Conservation (phyloP, 2,113 vertebrate genomes). For the Oxyura jamaicensis region DNA sequence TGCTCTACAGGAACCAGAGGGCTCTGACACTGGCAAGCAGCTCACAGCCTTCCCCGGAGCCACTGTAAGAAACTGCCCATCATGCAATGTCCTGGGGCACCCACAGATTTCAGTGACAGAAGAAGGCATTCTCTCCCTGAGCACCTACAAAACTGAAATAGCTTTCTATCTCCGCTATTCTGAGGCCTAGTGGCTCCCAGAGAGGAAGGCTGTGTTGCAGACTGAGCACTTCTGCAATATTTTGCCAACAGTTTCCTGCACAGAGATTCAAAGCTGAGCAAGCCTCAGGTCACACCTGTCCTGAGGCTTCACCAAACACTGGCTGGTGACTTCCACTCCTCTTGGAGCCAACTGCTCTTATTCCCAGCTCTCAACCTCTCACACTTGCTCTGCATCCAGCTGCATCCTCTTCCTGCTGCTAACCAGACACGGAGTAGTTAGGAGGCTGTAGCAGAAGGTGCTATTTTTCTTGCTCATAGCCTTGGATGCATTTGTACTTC, state of each 20-base stretch:
- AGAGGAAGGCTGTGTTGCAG: background rate
- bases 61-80: background rate
- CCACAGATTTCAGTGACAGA: background rate
- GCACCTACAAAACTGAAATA: background rate
- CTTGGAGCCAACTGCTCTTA: background rate
- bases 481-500: background rate
- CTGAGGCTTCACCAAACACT: background rate
- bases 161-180: background rate
- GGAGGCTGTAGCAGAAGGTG: background rate
- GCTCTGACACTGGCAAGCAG: background rate
- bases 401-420: background rate
- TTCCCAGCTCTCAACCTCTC: background rate
- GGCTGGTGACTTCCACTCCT: background rate
- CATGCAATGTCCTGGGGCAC: background rate
- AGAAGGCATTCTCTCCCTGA: background rate
- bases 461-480: background rate
- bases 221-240: background rate
- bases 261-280: background rate
- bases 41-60: background rate
- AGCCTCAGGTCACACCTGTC: background rate
- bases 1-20: background rate
- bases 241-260: background rate
- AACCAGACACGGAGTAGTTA: background rate
- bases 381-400: background rate
- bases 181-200: background rate